Base-by-base conservation (phyloP, 2,113 vertebrate species). In the Mixornis gularis region DNA sequence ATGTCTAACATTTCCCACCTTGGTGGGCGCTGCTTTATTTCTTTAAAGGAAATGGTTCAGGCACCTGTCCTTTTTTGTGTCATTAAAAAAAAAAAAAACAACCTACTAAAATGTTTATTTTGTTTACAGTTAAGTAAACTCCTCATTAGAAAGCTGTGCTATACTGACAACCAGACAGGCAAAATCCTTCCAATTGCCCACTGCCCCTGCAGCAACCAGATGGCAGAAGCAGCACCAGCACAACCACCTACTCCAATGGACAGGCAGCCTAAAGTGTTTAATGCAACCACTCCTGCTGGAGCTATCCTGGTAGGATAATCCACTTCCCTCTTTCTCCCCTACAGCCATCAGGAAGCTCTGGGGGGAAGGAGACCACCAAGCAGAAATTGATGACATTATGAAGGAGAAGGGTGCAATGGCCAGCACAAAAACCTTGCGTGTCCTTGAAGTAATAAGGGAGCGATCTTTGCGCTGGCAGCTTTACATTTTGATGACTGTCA, bases 331-430 rank as follows among this genome's bases (percentile, higher is more conserved):
- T 89, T 60, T 86, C 41, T 44, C 27, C 56, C n/a, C 55, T 71
- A 41, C 64, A 99, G 98, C 98, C 68, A 82, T 99, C 43, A 96
- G 82, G 71, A 97, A 88, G 93, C 93, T 99, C n/a, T 98, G 98
- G 98, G 98, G 98, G 7, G 79, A 97, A 79, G 94, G 92, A 68
- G 98, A 98, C 93, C 94, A 97, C 72, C 96, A 93, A n/a, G 85
- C 55, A 58, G 98, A 98, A 81, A 85, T 98, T 13, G 97, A 98
- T 92, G 98, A 98, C 86, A 98, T 99, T 94, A 49, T 98, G 94
- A 91, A 95, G 90, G 98, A 99, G 95, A 97, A 97, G 51, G 96
- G 26, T 7, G 87, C 95, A 15, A 43, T 94, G 78, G 87, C 94
- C 2, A 95, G 93, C 46, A 89, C 97, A 1, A 97, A 78, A 85